Percentiles rank a stretch among this genome's conserved stretches.
Conservation (phyloP, 2,113 vertebrate genomes). For the Pelmatolapia mariae region DNA sequence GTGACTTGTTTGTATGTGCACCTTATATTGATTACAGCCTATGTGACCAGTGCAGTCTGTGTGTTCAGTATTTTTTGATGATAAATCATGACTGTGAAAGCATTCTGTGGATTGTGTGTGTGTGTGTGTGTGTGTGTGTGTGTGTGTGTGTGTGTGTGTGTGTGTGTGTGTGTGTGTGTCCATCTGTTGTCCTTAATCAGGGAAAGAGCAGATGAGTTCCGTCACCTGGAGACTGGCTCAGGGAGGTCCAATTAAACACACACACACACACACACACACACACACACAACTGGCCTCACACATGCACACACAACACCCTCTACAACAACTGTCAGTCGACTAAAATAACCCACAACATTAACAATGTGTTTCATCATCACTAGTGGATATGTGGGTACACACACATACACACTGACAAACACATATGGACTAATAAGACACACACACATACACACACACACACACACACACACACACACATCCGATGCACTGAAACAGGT, state of each 20-base stretch:
- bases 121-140: not conserved
- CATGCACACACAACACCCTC: not conserved
- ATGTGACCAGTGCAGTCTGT: not conserved
- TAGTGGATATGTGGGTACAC: not conserved
- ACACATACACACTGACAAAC: not conserved
- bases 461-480: not conserved
- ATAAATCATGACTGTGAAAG: conserved; percentile 1
- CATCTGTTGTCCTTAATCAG: conserved; percentile 73
- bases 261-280: conserved; percentile 25
- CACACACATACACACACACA: not conserved
- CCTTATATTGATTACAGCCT: conserved; percentile 28
- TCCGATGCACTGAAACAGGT: not conserved
- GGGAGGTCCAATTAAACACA: conserved; percentile 65
- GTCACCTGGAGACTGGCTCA: conserved; percentile 66
- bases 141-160: not conserved
- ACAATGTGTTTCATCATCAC: conserved; percentile 52
- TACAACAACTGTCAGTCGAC: conserved; percentile 33
- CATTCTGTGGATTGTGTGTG: not conserved
- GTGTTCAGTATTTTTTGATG: not conserved
- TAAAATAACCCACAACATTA: conserved; percentile 46
- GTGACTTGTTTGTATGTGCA: not conserved
- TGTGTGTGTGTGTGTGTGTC: not conserved
- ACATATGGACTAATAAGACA: not conserved
- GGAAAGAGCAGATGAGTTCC: not conserved
- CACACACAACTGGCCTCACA: not conserved